These are phyloP conservation scores for Lordiphosa clarofinis DNA, from an alignment of 1,140 invertebrate genomes.

Conservation along the genomic window DNA sequence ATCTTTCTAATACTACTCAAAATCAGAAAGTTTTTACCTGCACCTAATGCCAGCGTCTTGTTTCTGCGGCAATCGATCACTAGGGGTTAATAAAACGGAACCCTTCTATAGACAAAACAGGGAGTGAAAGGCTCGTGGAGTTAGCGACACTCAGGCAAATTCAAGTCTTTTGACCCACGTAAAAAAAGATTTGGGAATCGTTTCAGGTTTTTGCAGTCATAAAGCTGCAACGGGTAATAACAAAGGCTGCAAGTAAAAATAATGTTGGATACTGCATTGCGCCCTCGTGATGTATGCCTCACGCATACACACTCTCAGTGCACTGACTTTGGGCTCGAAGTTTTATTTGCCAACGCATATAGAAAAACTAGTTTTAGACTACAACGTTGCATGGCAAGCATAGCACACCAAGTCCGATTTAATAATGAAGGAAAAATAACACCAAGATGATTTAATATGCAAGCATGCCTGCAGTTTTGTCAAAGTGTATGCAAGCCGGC, in stretches of 20 bases:
- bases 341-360: no score
- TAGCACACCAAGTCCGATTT: no score
- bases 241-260: slow-evolving; percentile 37
- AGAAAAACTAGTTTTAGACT: slow-evolving; percentile 10
- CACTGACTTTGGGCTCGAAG: slow-evolving; percentile 32
- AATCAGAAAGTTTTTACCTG: slow-evolving; percentile 20
- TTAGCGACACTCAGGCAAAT: slow-evolving; percentile 16
- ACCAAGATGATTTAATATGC: background rate
- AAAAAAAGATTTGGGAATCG: slow-evolving; percentile 27
- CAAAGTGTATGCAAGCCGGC: slow-evolving; percentile 1
- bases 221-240: slow-evolving; percentile 38
- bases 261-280: slow-evolving; percentile 42
- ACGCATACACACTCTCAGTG: background rate
- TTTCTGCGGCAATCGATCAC: slow-evolving; percentile 43
- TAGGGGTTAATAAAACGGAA: slow-evolving; percentile 49
- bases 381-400: slow-evolving; percentile 7
- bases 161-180: slow-evolving; percentile 23
- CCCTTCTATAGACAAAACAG: slow-evolving; percentile 1
- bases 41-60: slow-evolving; percentile 31
- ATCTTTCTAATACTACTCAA: background rate
- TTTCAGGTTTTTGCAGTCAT: slow-evolving; percentile 43
- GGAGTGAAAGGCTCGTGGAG: slow-evolving; percentile 9
- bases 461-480: slow-evolving; percentile 13
- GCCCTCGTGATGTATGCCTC: no score
- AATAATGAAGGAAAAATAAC: background rate